These are phyloP conservation scores for Dione vanillae DNA, from an alignment of 2,888 invertebrate species.

Conservation along the genomic window DNA sequence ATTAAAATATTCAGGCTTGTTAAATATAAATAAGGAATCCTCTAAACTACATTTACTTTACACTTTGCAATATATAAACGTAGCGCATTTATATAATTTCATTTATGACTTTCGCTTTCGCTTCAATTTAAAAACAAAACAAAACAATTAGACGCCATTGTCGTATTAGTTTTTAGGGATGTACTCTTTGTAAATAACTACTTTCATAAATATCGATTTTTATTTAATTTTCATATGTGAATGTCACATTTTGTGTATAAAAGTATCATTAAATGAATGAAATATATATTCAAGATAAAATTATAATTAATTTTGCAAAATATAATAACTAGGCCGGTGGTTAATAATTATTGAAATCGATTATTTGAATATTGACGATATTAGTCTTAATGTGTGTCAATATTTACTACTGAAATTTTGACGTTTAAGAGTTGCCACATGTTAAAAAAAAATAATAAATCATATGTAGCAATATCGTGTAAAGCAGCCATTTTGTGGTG, in stretches of 20 bases:
- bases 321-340: neutral
- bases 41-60: neutral
- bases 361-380: too few species aligned
- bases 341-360: neutral
- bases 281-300: too few species aligned
- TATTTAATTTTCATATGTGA: too few species aligned
- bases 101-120: constrained; percentile 27
- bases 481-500: constrained; percentile 84
- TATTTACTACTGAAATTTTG: neutral
- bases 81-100: neutral
- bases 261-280: too few species aligned
- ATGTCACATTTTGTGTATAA: too few species aligned
- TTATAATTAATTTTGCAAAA: neutral
- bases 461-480: constrained; percentile 64
- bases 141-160: constrained; percentile 27
- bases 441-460: neutral
- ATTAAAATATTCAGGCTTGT: neutral
- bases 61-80: neutral
- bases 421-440: constrained; percentile 28
- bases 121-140: constrained; percentile 28
- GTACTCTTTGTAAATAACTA: neutral
- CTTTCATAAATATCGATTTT: neutral
- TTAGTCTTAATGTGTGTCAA: too few species aligned
- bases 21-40: neutral
- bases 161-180: constrained; percentile 27